Evolutionary conservation across 2,797 vertebrate species (phyloP), one percentile per base, ranked within the genome.

Genomic region (Morelia viridis): DNA sequence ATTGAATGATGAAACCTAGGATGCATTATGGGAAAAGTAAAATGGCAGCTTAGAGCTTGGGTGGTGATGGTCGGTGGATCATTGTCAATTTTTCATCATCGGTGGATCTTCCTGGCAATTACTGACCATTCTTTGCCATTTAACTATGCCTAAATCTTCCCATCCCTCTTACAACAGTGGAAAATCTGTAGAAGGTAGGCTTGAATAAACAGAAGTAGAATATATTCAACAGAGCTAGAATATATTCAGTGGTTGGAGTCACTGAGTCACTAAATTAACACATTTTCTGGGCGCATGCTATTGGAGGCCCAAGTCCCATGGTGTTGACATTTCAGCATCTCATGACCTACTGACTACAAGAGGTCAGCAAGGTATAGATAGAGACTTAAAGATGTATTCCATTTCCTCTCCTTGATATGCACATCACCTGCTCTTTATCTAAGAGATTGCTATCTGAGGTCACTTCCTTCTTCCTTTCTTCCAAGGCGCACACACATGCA

Each of bases 401-500:
- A 60, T 12, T 4, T 22, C 58, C 58, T 60, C 58, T 60, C 58
- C 17, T 60, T 60, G 15, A 17, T 60, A 5, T 17, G 17, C 17
- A 1, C 58, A 19, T 60, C 58, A 60, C 58, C 58, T 5, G 58
- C 58, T 60, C 58, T 60, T 60, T 22, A 58, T 41, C 35, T 41
- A 60, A 60, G 58, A 60, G 58, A 60, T 60, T 60, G 13, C 19
- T 60, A 60, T 60, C 58, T 60, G 58, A 60, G 58, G 58, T 60
- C 1, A 60, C 58, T 22, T 19, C 58, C 19, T 60, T 60, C 17
- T 60, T 60, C 57, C 57, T 17, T 68, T 68, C n/a, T 31, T 31
- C 0, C n/a, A 7, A 31, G 31, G 65, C 17, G 1, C 1, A 12
- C 0, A n/a, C 12, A 15, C 12, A 11, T 13, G 5, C 12, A n/a